Base-by-base conservation (phyloP, 2,797 vertebrate genomes). In the Sebastes dallii region DNA sequence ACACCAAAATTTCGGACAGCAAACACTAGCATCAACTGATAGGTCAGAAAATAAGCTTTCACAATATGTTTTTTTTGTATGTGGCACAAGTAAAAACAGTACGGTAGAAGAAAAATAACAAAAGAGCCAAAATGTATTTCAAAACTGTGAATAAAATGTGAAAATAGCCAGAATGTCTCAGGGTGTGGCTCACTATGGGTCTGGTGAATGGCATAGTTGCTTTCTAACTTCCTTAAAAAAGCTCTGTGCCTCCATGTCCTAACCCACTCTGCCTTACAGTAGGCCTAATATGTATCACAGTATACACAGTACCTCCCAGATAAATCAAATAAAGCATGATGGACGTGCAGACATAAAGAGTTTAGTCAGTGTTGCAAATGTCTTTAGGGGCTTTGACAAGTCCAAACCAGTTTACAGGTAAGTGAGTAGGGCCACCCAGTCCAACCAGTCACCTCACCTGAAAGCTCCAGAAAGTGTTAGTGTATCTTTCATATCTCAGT, bases 341-440 rank as follows among this genome's bases (percentile, higher is more conserved):
- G 36, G 16, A 8, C 60, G 6, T 20, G 55, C 34, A 75, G 34
- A 55, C 20, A 1, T 6, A 34, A 55, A 39, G 11, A 65, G 7
- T 52, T 74, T 32, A 27, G 52, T 59, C 12, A 54, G 42, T 67
- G 69, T 61, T 66, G 65, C 56, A 73, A 67, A 11, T 3, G 9
- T 61, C 30, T 79, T 12, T 3, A 20, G 30, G 52, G n/a, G 42
- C 14, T 66, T 52, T 16, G 66, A 73, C 83, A 58, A 77, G 87
- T 82, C 25, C 72, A 66, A 83, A 86, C 91, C 62, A 66, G 88
- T 86, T 70, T 16, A 6, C 30, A 59, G 58, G 39, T 76, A 3
- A 67, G 14, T 54, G 70, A 80, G 75, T 14, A 8, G 36, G 25
- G 59, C 77, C 56, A 67, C 73, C 72, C 65, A 71, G 2, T 68